Evolutionary conservation across 2,888 invertebrate genomes (phyloP).

Genomic region (Drosophila subquinaria): DNA sequence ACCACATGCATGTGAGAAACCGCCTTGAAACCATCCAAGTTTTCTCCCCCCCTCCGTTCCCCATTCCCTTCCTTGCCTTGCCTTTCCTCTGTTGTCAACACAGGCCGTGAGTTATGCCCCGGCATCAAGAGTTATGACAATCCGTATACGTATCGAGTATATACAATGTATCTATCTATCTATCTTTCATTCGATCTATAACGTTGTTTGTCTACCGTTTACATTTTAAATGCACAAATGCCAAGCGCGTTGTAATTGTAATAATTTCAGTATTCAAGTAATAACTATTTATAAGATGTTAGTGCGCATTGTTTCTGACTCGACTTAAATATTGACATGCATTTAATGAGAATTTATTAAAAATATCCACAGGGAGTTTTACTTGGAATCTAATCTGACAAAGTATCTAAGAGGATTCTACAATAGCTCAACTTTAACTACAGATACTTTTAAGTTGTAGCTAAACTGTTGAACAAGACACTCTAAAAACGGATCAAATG

Average conservation of each 20-base stretch:
- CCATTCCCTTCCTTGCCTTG: not conserved
- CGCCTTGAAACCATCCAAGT: conserved; percentile 67
- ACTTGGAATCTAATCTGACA: not conserved
- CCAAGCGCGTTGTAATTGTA: conserved; percentile 61
- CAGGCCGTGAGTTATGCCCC: conserved; percentile 48
- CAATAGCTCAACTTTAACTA: too few species aligned
- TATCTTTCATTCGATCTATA: conserved; percentile 29
- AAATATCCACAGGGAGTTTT: conserved; percentile 1
- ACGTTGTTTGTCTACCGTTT: conserved; percentile 30
- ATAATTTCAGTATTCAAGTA: conserved; percentile 66
- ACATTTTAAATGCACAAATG: conserved; percentile 73
- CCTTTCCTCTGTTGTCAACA: conserved; percentile 5
- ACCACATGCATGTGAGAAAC: conserved; percentile 48
- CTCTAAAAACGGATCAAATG: too few species aligned
- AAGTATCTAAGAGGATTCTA: not conserved
- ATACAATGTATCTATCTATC: conserved; percentile 19
- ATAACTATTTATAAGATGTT: conserved; percentile 55
- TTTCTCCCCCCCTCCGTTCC: not conserved
- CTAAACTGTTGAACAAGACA: too few species aligned
- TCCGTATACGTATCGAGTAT: conserved; percentile 38
- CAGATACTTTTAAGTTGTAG: too few species aligned
- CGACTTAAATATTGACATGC: conserved; percentile 3
- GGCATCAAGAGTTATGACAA: conserved; percentile 77
- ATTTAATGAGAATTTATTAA: conserved; percentile 11
- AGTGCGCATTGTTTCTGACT: conserved; percentile 40